Base-by-base conservation (phyloP, 2,113 vertebrate genomes). In the Illadopsis cleaveri region DNA sequence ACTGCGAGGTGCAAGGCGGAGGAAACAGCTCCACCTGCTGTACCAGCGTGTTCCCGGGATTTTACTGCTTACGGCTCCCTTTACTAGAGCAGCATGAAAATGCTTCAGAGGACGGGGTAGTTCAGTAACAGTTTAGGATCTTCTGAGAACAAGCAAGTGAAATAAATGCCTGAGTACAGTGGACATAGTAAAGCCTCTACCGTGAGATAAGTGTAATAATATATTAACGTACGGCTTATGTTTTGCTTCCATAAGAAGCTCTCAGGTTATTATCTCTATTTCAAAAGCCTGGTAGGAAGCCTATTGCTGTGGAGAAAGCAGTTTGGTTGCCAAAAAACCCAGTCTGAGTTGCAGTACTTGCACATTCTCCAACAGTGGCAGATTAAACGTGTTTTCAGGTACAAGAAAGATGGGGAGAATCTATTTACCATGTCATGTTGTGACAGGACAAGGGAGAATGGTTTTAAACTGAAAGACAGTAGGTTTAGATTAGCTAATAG, bases 31-130 rank as follows among this genome's bases (percentile, higher is more conserved):
- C 86, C 69, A 66, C 47, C 80, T 92, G 30, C 7, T 75, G 37
- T 22, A 33, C 5, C 20, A 53, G 51, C 4, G 25, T 9, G 10
- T 33, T 53, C 65, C 14, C 5, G 5, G 10, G 33, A 7, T 48
- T 56, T 57, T 27, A 45, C 56, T 33, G 28, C 33, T 64, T 11
- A 40, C 2, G 5, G 5, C 15, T 71, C 28, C 19, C 42, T 21
- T 38, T 6, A 6, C 20, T 48, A 9, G 10, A 37, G 28, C 27
- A 44, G n/a, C n/a, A 53, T 7, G n/a, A 40, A 87, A 87, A 35
- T 1, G 7, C 57, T 56, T 44, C 21, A 24, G 14, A 42, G n/a
- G 16, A 47, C 0, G 1, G 22, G 24, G 23, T 8, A 50, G 54
- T 37, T n/a, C 15, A 57, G 0, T 3, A 12, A 33, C 4, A 16